Evolutionary conservation across 2,888 invertebrate genomes (phyloP), one percentile per base, ranked within the genome.

Genomic region (Capitulum mitella): DNA sequence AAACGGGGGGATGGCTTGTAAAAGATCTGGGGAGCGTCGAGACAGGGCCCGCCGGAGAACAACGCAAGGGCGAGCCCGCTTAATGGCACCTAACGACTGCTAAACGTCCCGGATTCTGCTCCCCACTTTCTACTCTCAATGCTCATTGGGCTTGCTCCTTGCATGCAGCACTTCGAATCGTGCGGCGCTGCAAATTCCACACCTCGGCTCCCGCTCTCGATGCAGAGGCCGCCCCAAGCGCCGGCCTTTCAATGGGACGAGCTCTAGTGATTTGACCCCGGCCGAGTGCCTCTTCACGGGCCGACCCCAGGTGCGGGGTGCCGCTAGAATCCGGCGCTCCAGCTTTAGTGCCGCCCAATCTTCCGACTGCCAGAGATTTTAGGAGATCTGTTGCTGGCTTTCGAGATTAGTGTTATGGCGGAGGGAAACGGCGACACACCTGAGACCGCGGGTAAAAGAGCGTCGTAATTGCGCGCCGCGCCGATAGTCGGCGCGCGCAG

Each of bases 331-430:
- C 32, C 32, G 61, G n/a, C 58, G 16, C 32, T 10, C 8, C 14
- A 5, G 32, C 32, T 58, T 29, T 58, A 58, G 8, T 58, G 58
- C 58, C 1, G 8, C n/a, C n/a, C 6, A 29, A n/a, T n/a, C 58
- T 58, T 29, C 32, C 70, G 37, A 16, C 70, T 16, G 26, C 70
- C 70, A 70, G 70, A 70, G 70, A 70, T 70, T 70, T 70, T 70
- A 70, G 37, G 64, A 29, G 64, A 70, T 70, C 70, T 70, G 70
- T 70, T 70, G 70, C 70, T 70, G 70, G 3, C 37, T 37, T 37
- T 37, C 22, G 2, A 22, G 70, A 34, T 70, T 6, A 70, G 37
- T 37, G 70, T 70, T 70, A 70, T 32, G 70, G 32, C 19, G 37
- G 14, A 32, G 16, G 22, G 12, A 37, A 37, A 37, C 37, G 70